Percentiles rank a stretch among this genome's conserved stretches.
phyloP scores from a whole-genome alignment of 2,113 vertebrate species.

The Microcebus lehilahytsara region DNA sequence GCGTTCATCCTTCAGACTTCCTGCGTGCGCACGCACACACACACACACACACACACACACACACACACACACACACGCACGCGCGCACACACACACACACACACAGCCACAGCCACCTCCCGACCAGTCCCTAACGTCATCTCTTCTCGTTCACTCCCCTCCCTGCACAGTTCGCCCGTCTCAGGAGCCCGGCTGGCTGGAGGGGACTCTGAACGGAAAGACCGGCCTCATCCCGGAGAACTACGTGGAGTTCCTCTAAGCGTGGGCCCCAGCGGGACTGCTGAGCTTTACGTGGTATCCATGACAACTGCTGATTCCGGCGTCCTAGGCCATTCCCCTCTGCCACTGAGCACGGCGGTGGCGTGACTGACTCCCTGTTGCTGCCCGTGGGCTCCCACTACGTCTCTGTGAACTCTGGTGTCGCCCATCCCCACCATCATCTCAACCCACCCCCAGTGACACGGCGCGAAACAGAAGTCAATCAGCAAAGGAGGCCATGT shows the following conservation, averaged over 20 bases:
- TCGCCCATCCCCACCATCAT: slow-evolving; percentile 58
- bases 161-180: slow-evolving; percentile 90
- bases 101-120: background rate
- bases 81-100: no score
- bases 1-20: background rate
- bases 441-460: slow-evolving; percentile 16
- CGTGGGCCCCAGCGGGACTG: slow-evolving; percentile 41
- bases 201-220: slow-evolving; percentile 94
- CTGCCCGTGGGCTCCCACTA: slow-evolving; percentile 43
- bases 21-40: background rate
- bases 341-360: slow-evolving; percentile 48
- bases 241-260: slow-evolving; percentile 96
- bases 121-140: background rate
- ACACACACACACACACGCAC: background rate
- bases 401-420: background rate
- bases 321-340: slow-evolving; percentile 71
- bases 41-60: no score
- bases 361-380: slow-evolving; percentile 63
- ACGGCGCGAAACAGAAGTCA: background rate
- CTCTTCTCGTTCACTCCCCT: background rate
- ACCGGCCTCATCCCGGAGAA: slow-evolving; percentile 97
- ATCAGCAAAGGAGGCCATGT: background rate
- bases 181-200: slow-evolving; percentile 98
- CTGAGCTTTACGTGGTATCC: slow-evolving; percentile 85
- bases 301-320: slow-evolving; percentile 81